Evolutionary conservation across 1,140 invertebrate species (phyloP), one percentile per base, ranked within the genome.

Genomic region (Leptonema lineaticorne): DNA sequence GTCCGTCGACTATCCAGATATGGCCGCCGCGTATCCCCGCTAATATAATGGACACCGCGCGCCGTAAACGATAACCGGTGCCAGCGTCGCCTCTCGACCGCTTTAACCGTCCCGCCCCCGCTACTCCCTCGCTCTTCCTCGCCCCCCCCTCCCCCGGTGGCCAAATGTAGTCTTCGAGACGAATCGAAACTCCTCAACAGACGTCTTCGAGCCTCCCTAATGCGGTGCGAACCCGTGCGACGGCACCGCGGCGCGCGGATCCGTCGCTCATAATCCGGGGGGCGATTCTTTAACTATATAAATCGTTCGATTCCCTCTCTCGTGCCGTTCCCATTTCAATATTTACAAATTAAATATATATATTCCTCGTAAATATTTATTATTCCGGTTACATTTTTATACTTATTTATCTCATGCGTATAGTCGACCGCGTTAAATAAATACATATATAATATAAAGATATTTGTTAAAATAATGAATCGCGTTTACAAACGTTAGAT

Each of bases 81-180:
- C n/a, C 20, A 27, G 48, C 20, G 3, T 14, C 48, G 48, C n/a
- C 48, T 9, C 20, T 2, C 48, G 48, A 7, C 56, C 11, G 6
- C 28, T 26, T 16, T 14, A 26, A 7, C 24, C 56, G 24, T 16
- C 2, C 28, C 28, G 24, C 56, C 9, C 28, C 56, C 56, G 11
- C 56, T 7, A 14, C 56, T 14, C 28, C 56, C 56, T 18, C 16
- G 24, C 56, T 11, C 48, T 1, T 20, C 37, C 16, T 16, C 56
- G 26, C 26, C 28, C 56, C 56, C 56, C 6, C 56, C 28, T n/a
- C 56, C 37, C 37, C 37, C 37, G 37, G n/a, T n/a, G n/a, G n/a
- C n/a, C n/a, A n/a, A n/a, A n/a, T n/a, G n/a, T n/a, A n/a, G n/a
- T n/a, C n/a, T n/a, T n/a, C 46, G 9, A 37, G 33, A 37, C 33